Evolutionary conservation across 2,113 vertebrate genomes (phyloP).

Genomic region (Centrocercus urophasianus): DNA sequence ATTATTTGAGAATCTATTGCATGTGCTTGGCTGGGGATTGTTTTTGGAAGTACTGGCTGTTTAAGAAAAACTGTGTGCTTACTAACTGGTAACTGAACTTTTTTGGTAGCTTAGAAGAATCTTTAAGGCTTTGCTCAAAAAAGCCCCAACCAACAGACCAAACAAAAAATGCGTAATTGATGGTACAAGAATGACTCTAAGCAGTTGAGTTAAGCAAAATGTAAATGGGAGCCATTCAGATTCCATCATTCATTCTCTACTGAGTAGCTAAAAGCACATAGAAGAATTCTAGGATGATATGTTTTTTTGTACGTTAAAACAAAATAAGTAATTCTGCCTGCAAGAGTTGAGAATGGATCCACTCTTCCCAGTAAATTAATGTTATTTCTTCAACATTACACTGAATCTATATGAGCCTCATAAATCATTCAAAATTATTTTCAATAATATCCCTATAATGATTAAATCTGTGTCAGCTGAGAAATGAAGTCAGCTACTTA

Average conservation of each 20-base stretch:
- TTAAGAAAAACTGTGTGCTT: constrained; percentile 1
- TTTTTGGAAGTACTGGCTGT: not conserved
- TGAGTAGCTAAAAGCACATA: not conserved
- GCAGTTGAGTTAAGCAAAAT: not conserved
- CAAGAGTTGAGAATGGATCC: not conserved
- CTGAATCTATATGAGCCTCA: not conserved
- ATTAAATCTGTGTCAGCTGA: not conserved
- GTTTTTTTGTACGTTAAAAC: not conserved
- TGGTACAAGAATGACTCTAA: not conserved
- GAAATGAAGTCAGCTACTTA: not conserved
- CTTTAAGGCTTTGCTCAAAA: not conserved
- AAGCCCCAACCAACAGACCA: not conserved
- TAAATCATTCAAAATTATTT: not conserved
- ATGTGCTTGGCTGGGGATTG: not conserved
- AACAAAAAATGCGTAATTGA: not conserved
- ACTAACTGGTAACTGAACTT: not conserved
- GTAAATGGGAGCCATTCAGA: not conserved
- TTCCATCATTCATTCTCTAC: not conserved
- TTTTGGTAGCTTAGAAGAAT: not conserved
- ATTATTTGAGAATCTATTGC: not conserved
- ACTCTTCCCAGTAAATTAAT: not conserved
- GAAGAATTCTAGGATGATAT: not conserved
- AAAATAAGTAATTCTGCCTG: not conserved
- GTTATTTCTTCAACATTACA: not conserved
- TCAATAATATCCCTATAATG: not conserved